A percentile compares a stretch with the other conserved stretches of the same genome.
These are phyloP conservation scores for Cololabis saira DNA, from an alignment of 2,113 vertebrate species.

Conservation along the genomic window DNA sequence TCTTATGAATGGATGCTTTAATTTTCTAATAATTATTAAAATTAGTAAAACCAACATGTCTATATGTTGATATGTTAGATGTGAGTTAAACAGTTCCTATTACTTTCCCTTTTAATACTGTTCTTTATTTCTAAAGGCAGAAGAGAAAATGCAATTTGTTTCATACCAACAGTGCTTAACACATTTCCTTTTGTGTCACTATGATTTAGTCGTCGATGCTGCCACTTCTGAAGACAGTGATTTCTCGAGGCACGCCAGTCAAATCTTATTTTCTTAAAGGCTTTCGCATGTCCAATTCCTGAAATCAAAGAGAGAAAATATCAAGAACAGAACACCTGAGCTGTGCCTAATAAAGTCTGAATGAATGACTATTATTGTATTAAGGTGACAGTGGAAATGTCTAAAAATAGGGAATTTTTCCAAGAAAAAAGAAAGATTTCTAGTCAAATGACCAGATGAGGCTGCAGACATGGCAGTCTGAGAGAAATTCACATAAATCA, in stretches of 20 bases:
- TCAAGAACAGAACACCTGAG: conserved; percentile 8
- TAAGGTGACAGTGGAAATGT: neutral
- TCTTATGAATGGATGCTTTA: neutral
- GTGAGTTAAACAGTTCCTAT: neutral
- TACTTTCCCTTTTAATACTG: conserved; percentile 2
- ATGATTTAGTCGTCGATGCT: too few species aligned
- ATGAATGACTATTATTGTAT: neutral
- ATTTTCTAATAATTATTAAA: neutral
- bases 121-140: conserved; percentile 9
- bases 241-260: conserved; percentile 14
- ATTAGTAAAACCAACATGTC: neutral
- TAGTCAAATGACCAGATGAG: neutral
- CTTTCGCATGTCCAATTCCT: conserved; percentile 12
- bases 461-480: neutral
- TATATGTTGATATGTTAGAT: too few species aligned
- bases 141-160: conserved; percentile 16
- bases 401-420: neutral
- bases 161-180: conserved; percentile 16
- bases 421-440: neutral
- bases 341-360: neutral
- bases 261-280: conserved; percentile 35
- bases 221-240: conserved; percentile 8
- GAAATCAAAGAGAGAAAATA: conserved; percentile 10
- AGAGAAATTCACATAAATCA: conserved; percentile 21
- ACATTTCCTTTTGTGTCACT: conserved; percentile 3